Conservation (phyloP, 92 coral and sea anemone genomes). For the Phenganax stokvisi region DNA sequence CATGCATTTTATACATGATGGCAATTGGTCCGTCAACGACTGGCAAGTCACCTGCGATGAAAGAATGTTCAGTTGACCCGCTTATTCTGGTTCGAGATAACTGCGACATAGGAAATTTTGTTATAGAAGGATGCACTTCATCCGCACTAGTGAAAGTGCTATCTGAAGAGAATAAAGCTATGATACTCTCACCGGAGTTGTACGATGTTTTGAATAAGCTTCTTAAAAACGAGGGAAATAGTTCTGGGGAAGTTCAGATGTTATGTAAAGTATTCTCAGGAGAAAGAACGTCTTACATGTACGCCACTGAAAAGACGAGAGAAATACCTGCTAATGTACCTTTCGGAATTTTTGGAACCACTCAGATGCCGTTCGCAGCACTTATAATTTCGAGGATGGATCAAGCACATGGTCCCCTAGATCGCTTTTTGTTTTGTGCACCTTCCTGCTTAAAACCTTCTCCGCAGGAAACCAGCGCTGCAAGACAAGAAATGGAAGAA, state of each 20-base stretch:
- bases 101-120: not conserved
- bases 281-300: conserved; percentile 50
- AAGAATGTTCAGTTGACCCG: not conserved
- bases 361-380: not conserved
- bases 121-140: too few relatives aligned
- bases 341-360: not conserved
- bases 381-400: not conserved
- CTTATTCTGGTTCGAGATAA: not conserved
- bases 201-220: too few relatives aligned
- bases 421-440: not conserved
- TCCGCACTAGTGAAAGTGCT: too few relatives aligned
- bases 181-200: too few relatives aligned
- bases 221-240: too few relatives aligned
- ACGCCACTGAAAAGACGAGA: conserved; percentile 43
- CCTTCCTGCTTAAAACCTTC: not conserved
- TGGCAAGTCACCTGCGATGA: not conserved
- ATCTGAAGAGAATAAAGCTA: too few relatives aligned
- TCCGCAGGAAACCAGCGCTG: not conserved
- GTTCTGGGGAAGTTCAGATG: not conserved
- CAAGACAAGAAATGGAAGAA: too few relatives aligned
- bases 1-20: not conserved
- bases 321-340: conserved; percentile 46
- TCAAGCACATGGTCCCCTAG: not conserved
- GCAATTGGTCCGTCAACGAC: not conserved
- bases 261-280: conserved; percentile 55